Evolutionary conservation across 1,140 invertebrate genomes (phyloP), one percentile per base, ranked within the genome.

Genomic region (Temnothorax nylanderi): DNA sequence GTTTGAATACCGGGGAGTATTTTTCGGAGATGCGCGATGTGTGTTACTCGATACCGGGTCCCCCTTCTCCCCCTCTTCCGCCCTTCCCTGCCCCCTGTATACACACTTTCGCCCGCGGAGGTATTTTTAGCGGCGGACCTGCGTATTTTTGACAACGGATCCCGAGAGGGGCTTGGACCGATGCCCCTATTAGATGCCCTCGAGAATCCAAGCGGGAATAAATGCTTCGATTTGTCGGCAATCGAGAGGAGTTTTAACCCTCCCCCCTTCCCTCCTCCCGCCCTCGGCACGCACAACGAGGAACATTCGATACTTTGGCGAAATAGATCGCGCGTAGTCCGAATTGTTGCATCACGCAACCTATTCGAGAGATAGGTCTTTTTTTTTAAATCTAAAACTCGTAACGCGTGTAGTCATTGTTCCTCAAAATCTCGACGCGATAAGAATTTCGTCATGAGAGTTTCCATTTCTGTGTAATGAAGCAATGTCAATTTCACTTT

Each of bases 131-230:
- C 44, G 5, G n/a, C 56, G 41, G 41, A 47, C 69, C 65, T 56
- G 69, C 54, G 69, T 84, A 84, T 84, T 84, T 84, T 84, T 84
- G 69, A 84, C 69, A 84, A 62, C 69, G 26, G 44, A 18, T 60
- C 41, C 4, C 49, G 34, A n/a, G 69, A 84, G 77, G 16, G 18
- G 41, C 16, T 84, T 58, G 51, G 64, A 81, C 32, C 80, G 69
- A 84, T 51, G 80, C 54, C 54, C 13, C 37, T 84, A 18, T 75
- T 84, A 75, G 80, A 84, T 60, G 65, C 41, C 51, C 54, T 41
- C 54, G 11, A 69, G 64, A 34, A 60, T 82, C 18, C 18, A 11
- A 26, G 18, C 16, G 11, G 80, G n/a, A 41, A 82, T 47, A 47
- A 44, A 82, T 11, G 34, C 37, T 58, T 5, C 51, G 44, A 78